Evolutionary conservation across 2,113 vertebrate species (phyloP), one percentile per base, ranked within the genome.

Genomic region (Halichoerus grypus): DNA sequence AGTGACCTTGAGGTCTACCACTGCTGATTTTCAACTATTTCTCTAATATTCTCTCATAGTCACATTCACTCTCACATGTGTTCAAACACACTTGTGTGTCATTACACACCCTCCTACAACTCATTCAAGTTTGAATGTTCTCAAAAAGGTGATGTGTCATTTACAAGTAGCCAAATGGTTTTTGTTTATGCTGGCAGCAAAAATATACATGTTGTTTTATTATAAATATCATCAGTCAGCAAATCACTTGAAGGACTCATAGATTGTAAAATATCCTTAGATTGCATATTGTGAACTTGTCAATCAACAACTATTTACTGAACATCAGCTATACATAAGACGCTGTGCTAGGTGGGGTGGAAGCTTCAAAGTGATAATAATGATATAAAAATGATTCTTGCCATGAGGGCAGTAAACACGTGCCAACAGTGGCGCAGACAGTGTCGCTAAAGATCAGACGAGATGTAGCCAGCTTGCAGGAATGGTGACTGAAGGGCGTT

Each of bases 111-210:
- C 33, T 86, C 28, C 24, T 83, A 46, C n/a, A 53, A 39, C 42
- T 84, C 7, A 63, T 53, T 74, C 19, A 71, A 21, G 53, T 59
- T 71, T 85, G 49, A 71, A 13, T 24, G 7, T 53, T 86, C 74
- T 96, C 39, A 57, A 51, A 90, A 88, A 96, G 74, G 12, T 63
- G 13, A 65, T 7, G 7, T 39, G 31, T 61, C 81, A 79, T 74
- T 72, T 92, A 88, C 59, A 74, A 57, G 51, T 53, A 88, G 65
- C 42, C 49, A 93, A 91, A 39, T 69, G 15, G 0, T 36, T 81
- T 94, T 94, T 86, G 36, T 81, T 76, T 93, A 67, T n/a, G 3
- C 19, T 84, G n/a, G 76, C 91, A 91, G 19, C 13, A 95, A 96
- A 94, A 77, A 53, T 26, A 19, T 31, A 63, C 18, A 49, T 7